A percentile compares a stretch with the other conserved stretches of the same genome.
Evolutionary conservation across 2,797 vertebrate species (phyloP).

Genomic region (Poecilia velifera): DNA sequence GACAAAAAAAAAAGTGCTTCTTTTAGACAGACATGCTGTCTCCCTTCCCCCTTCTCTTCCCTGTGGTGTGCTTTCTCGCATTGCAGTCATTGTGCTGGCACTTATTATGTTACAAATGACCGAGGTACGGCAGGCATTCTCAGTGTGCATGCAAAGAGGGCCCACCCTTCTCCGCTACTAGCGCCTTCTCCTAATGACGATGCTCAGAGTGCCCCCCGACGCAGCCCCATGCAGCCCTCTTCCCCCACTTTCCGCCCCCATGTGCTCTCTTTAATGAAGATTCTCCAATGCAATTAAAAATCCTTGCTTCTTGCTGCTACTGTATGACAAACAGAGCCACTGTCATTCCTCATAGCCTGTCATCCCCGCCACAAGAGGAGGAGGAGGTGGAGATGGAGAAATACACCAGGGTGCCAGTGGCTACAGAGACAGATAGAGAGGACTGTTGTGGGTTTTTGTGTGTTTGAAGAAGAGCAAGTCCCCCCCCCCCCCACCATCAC

Average conservation of each 20-base stretch:
- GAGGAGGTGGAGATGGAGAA: constrained; percentile 75
- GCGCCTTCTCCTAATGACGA: constrained; percentile 93
- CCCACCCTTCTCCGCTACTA: constrained; percentile 81
- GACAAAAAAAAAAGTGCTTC: constrained; percentile 83
- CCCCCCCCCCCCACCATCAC: constrained; percentile 32
- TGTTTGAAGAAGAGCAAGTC: constrained; percentile 65
- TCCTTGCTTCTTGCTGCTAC: constrained; percentile 87
- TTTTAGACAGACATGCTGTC: constrained; percentile 89
- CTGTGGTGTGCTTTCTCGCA: constrained; percentile 86
- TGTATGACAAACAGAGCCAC: constrained; percentile 85
- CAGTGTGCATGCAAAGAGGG: constrained; percentile 92
- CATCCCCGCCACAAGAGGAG: constrained; percentile 64
- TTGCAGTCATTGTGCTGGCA: constrained; percentile 98
- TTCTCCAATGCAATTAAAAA: constrained; percentile 98
- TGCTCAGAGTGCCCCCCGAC: constrained; percentile 91
- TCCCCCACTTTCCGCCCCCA: constrained; percentile 70
- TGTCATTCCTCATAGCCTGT: constrained; percentile 79
- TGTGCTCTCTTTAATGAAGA: constrained; percentile 93
- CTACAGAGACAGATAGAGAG: constrained; percentile 70
- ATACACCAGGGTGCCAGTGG: constrained; percentile 77
- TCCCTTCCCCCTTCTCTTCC: constrained; percentile 87
- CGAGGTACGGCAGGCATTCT: constrained; percentile 98
- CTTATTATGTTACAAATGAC: constrained; percentile 99
- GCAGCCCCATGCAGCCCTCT: constrained; percentile 63
- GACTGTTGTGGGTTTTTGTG: constrained; percentile 55